Evolutionary conservation across 2,797 vertebrate genomes (phyloP), one percentile per base, ranked within the genome.

Genomic region (Poeciliopsis infans): DNA sequence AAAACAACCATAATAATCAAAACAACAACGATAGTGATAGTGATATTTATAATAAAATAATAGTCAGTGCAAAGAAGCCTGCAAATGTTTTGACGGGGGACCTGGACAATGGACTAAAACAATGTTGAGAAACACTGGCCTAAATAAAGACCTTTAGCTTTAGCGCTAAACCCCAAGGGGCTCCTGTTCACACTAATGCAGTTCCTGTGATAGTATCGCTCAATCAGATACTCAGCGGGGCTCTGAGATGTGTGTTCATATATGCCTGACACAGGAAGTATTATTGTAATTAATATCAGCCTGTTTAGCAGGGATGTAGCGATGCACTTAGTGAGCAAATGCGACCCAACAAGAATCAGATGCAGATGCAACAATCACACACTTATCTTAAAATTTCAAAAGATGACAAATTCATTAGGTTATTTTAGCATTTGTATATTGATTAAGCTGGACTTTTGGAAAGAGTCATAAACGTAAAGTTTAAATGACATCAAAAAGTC

Each of bases 141-240:
- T 43, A 91, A 86, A 91, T 92, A 88, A 92, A 93, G 90, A 85
- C 84, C 86, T 36, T 89, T 74, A 53, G 75, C 47, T 51, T 51
- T 23, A 51, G 83, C 86, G 82, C 90, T 59, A 59, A 59, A 82
- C 83, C 74, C 74, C 78, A 80, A 81, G 90, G 83, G 78, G 80
- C 79, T 89, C 82, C 74, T 77, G 74, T 85, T 81, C 66, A 75
- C 64, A 76, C 74, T 80, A 69, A 47, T 20, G 46, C 72, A 83
- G 77, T 72, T 85, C 76, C 75, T 77, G 70, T 85, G 75, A 85
- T 79, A 59, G 55, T 81, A 70, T 71, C 75, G 49, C 74, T 86
- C 78, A 82, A 83, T 83, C 80, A 85, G 41, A 76, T 64, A 69
- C 25, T 39, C 41, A 31, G 6, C 13, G 18, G 69, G 47, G 2